Evolutionary conservation across 1,140 invertebrate genomes (phyloP).

Genomic region (Conus ventricosus): DNA sequence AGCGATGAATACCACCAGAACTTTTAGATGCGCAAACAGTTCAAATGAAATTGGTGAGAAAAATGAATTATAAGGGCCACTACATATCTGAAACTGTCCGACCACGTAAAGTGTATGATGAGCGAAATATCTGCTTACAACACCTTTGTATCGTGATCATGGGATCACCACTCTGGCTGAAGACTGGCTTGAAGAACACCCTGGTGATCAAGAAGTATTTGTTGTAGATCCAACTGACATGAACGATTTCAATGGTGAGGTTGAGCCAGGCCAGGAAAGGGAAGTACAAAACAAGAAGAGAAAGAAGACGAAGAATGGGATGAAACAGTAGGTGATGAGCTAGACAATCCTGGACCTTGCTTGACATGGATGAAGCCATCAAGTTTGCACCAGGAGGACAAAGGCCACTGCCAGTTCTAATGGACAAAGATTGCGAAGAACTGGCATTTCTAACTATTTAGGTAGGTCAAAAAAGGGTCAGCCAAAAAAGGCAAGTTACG

Average conservation of each 20-base stretch:
- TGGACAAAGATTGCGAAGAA: conserved; percentile 16
- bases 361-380: not conserved
- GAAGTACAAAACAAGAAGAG: not conserved
- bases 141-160: too few species aligned
- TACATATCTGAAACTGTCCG: not conserved
- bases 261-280: not conserved
- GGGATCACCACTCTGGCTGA: too few species aligned
- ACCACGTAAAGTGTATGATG: not conserved
- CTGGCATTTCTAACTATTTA: not conserved
- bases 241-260: too few species aligned
- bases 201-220: too few species aligned
- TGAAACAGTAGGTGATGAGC: not conserved
- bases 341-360: not conserved
- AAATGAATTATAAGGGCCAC: not conserved
- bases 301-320: not conserved
- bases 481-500: not conserved
- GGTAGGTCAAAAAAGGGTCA: not conserved
- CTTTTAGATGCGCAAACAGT: not conserved
- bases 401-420: not conserved
- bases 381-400: not conserved
- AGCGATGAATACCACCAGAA: not conserved
- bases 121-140: too few species aligned
- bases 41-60: not conserved
- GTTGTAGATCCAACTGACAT: too few species aligned
- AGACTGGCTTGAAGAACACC: too few species aligned